Percentiles rank a stretch among this genome's conserved stretches.
Conservation (phyloP, 2,113 vertebrate genomes). For the Nothobranchius furzeri region DNA sequence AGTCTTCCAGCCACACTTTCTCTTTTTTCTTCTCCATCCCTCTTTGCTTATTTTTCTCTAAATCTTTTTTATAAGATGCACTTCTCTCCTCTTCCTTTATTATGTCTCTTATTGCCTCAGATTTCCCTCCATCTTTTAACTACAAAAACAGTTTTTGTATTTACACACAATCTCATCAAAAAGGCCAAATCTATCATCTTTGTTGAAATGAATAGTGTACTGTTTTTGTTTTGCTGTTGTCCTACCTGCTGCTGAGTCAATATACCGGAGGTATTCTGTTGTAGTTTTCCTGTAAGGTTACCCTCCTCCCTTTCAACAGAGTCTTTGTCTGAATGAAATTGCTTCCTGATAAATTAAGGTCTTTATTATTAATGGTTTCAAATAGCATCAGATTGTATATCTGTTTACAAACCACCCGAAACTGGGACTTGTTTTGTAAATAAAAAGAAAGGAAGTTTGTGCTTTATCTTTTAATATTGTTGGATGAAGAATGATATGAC, state of each 20-base stretch:
- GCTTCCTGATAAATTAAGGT: slow-evolving; percentile 8
- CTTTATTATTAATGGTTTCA: slow-evolving; percentile 3
- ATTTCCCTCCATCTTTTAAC: not conserved
- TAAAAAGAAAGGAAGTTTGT: not conserved
- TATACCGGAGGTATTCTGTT: not conserved
- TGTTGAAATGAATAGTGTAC: not conserved
- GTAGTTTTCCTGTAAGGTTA: not conserved
- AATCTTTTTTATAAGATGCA: not conserved
- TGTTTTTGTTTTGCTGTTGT: not conserved
- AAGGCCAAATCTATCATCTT: no score
- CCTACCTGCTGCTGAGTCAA: not conserved
- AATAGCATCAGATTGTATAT: slow-evolving; percentile 10
- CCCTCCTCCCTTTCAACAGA: not conserved
- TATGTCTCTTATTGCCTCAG: not conserved
- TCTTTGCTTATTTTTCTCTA: not conserved
- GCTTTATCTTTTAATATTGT: not conserved
- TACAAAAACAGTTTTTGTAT: no score
- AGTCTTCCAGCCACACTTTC: not conserved
- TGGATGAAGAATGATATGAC: not conserved
- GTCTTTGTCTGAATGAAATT: not conserved
- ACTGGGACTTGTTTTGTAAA: not conserved
- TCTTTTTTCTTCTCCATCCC: not conserved
- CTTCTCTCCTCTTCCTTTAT: no score
- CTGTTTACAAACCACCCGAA: slow-evolving; percentile 17
- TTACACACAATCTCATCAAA: no score